Evolutionary conservation across 2,113 vertebrate species (phyloP), one percentile per base, ranked within the genome.

Genomic region (Bufo gargarizans): DNA sequence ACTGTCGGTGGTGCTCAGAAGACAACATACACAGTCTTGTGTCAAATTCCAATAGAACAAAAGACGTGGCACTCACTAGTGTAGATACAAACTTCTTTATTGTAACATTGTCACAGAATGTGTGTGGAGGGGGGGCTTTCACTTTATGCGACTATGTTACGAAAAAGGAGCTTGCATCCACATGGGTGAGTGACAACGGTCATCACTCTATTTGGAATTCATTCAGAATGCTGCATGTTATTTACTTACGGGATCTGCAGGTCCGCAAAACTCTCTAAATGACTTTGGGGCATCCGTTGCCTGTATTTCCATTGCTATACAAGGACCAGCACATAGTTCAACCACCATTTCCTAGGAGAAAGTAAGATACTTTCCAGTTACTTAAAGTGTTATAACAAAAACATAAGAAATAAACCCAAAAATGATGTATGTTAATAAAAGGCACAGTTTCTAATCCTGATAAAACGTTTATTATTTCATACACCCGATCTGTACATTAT

Each of bases 201-300:
- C 33, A 1, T 33, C 33, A 33, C 33, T 33, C 33, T 33, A 53
- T 8, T 20, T 50, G 17, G 53, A 49, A 19, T 77, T 13, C 49
- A 33, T 72, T 50, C 47, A 76, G 20, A 19, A 53, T 6, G 6
- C 47, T 4, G 0, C 1, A 78, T 55, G 13, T 9, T 0, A n/a
- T 78, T 78, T 72, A 98, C 97, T 99, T 95, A 99, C 98, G 80
- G 98, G 97, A 90, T 99, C 97, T 43, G 96, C 94, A 45, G 98
- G 98, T 17, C 98, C 97, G 89, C 97, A 99, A 91, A 97, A 96
- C 56, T 97, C 96, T 91, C 98, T 95, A 93, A 99, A 99, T 20
- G 93, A 90, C 93, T 94, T 96, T 11, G 94, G 91, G 86, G 93
- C 56, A 33, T 98, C 93, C 0, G 90, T 87, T 3, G 96, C 94